These are phyloP conservation scores for Emydura subglobosa DNA, from an alignment of 2,113 vertebrate genomes.

Conservation along the genomic window DNA sequence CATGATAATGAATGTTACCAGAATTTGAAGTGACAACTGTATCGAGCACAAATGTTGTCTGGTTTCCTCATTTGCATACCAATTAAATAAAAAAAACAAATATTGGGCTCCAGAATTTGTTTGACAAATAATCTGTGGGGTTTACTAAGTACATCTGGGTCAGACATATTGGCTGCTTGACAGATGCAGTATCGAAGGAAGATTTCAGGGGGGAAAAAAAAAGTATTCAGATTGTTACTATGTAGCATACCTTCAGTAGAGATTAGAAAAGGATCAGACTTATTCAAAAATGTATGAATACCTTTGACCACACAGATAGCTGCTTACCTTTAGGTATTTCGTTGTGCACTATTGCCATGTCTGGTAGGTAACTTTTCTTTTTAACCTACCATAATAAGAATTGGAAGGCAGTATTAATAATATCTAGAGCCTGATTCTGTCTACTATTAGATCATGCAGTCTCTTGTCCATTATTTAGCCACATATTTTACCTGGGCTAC, in stretches of 20 bases:
- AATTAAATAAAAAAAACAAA: conserved; percentile 84
- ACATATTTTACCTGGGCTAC: conserved; percentile 24
- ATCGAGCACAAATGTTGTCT: conserved; percentile 85
- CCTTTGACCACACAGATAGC: conserved; percentile 22
- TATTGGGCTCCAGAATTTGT: conserved; percentile 88
- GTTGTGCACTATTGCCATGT: conserved; percentile 58
- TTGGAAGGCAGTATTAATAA: not conserved
- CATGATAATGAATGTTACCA: conserved; percentile 89
- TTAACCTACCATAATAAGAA: not conserved
- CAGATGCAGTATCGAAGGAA: conserved; percentile 77
- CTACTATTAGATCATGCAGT: not conserved
- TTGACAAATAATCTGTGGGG: conserved; percentile 93
- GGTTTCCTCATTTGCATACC: conserved; percentile 85
- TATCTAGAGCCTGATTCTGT: not conserved
- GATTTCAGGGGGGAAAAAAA: conserved; percentile 56
- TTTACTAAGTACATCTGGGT: conserved; percentile 90
- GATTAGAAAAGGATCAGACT: conserved; percentile 53
- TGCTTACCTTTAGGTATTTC: conserved; percentile 45
- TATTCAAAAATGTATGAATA: conserved; percentile 35
- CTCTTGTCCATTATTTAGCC: conserved; percentile 49
- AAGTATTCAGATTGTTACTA: conserved; percentile 85
- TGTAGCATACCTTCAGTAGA: conserved; percentile 68
- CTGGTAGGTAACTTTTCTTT: conserved; percentile 31
- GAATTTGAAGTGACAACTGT: conserved; percentile 90
- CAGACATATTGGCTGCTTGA: conserved; percentile 85